Base-by-base conservation (phyloP, 2,888 invertebrate genomes). In the Timandra comae region DNA sequence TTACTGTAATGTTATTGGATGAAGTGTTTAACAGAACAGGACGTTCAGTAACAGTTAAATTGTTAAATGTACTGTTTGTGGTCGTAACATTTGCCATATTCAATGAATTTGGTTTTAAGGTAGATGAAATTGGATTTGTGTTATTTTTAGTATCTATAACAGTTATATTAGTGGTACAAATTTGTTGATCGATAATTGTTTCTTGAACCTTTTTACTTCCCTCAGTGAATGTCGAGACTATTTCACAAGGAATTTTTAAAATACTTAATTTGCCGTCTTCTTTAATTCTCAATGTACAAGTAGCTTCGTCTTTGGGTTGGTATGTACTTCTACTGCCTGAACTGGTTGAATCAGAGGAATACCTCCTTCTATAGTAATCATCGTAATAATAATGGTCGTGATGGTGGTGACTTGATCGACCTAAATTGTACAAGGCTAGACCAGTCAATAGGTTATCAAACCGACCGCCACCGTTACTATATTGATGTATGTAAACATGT, bases 201-300 rank as follows among this genome's bases (percentile, higher is more conserved):
- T 55, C 53, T 29, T 49, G 38, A 21, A 55, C 39, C 36, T 61
- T 65, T 11, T 57, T 60, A 39, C 74, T 66, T 2, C 60, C 72
- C 39, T 72, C 62, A 2, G 73, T 71, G 37, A 85, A 85, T 1
- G 84, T 85, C 1, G 84, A 79, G 5, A 85, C 82, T 5, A 82
- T 82, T 59, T 78, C 84, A 47, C 84, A 85, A 1, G 84, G 84
- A 46, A 85, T 68, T 50, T 66, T 79, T 7, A 84, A 43, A 9
- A 51, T 43, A 44, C 79, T 63, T 8, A 56, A 31, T 22, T 58
- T 63, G 4, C 58, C 62, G 16, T 72, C 63, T 46, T 82, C 77
- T 35, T 59, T 71, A 6, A 84, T 60, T 50, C 63, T 76, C 21
- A 85, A 57, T 7, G 56, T 48, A 32, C 84, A 85, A 2, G 43